Base-by-base conservation (phyloP, 2,888 invertebrate genomes). In the Tromatobia lineatoria region DNA sequence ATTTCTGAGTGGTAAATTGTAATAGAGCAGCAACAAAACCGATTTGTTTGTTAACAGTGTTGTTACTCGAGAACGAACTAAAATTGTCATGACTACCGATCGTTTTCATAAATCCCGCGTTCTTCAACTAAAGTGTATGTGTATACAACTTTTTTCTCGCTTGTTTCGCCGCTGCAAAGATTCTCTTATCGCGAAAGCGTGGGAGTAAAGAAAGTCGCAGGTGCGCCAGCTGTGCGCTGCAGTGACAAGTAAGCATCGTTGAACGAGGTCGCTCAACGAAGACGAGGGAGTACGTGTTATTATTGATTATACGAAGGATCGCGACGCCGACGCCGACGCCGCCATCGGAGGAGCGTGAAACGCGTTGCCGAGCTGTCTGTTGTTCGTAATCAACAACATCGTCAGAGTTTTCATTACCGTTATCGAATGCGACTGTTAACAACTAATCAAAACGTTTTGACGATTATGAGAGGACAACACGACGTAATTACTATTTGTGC, bases 241-340 rank as follows among this genome's bases (percentile, higher is more conserved):
- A 57, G 13, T 13, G 29, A 23, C 45, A 66, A 71, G 50, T 54
- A 4, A 2, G 13, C 3, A 15, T 18, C 15, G 57, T 15, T 18
- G 42, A 82, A 82, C 71, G 71, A 78, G 74, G 74, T 83, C 76
- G 38, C 2, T 10, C 38, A 10, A 8, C 34, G 34, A 38, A 8
- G 38, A 38, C 38, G 73, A 25, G 18, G n/a, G 29, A 8, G 15
- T 61, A n/a, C 73, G 73, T 57, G 45, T 77, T 69, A 64, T 77
- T 83, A 83, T 83, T 80, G 83, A 83, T 83, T 77, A 47, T 15
- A 70, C 23, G 29, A 54, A 47, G 61, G 73, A 83, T 80, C 76
- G 67, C 67, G 20, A 23, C 25, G 1, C 50, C 20, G 42, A 6
- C 29, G 25, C n/a, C n/a, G 64, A 8, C 50, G 42, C n/a, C 29